Conservation (phyloP, 2,113 vertebrate genomes). For the Hirundichthys speculiger region DNA sequence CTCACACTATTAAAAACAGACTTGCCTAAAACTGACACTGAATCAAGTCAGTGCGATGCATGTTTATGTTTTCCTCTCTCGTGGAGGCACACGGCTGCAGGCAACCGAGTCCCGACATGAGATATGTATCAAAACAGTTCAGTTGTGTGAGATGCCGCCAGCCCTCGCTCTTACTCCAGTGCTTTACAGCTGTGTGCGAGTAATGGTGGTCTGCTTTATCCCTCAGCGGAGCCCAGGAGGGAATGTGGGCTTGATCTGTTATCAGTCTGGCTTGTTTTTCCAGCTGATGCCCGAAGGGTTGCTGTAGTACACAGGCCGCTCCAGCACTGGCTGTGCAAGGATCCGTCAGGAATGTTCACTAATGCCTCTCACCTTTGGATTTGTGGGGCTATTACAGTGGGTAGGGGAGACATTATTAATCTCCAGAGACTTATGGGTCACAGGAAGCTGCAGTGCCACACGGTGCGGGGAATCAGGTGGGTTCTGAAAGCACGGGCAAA, state of each 20-base stretch:
- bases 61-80: conserved; percentile 55
- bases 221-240: conserved; percentile 35
- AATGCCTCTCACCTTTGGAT: conserved; percentile 39
- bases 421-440: conserved; percentile 13
- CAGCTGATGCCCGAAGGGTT: conserved; percentile 60
- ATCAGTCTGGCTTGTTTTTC: conserved; percentile 63
- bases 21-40: conserved; percentile 39
- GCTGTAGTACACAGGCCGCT: conserved; percentile 10
- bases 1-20: conserved; percentile 52
- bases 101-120: conserved; percentile 49
- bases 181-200: conserved; percentile 47
- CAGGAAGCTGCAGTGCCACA: background rate
- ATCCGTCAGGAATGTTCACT: conserved; percentile 23
- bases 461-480: conserved; percentile 10
- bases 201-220: conserved; percentile 50
- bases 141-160: conserved; percentile 42
- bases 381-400: conserved; percentile 1
- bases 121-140: conserved; percentile 57
- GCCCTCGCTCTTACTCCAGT: conserved; percentile 34
- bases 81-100: conserved; percentile 19
- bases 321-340: conserved; percentile 8
- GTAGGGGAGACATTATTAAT: conserved; percentile 25
- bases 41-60: conserved; percentile 37
- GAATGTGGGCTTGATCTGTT: conserved; percentile 62
- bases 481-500: background rate